Evolutionary conservation across 2,113 vertebrate genomes (phyloP).

Genomic region (Hystrix brachyura): DNA sequence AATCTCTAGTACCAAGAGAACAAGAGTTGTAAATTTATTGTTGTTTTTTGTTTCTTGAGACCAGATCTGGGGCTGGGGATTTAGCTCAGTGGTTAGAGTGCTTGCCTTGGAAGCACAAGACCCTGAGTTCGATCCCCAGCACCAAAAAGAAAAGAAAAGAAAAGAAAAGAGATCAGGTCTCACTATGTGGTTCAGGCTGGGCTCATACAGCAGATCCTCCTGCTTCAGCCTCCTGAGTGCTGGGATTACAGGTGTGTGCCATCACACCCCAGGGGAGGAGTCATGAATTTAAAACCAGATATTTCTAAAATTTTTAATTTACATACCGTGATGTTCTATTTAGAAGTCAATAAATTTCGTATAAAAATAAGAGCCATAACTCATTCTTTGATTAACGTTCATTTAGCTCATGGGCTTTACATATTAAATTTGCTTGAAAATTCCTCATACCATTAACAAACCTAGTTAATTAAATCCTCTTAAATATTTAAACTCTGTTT

Average conservation of each 20-base stretch:
- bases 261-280: not conserved
- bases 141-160: too few species aligned
- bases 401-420: conserved; percentile 59
- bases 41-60: not conserved
- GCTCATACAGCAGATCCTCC: not conserved
- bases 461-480: conserved; percentile 74
- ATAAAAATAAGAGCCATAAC: conserved; percentile 61
- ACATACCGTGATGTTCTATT: conserved; percentile 36
- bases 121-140: too few species aligned
- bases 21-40: not conserved
- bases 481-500: conserved; percentile 78
- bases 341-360: conserved; percentile 47
- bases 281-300: conserved; percentile 23
- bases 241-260: not conserved
- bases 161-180: too few species aligned
- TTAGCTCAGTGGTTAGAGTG: too few species aligned
- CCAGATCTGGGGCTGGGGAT: too few species aligned
- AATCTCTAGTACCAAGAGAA: not conserved
- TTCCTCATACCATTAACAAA: conserved; percentile 71
- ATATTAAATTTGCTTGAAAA: conserved; percentile 62
- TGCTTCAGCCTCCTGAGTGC: not conserved
- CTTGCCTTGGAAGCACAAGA: too few species aligned
- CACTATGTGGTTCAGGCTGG: too few species aligned
- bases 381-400: conserved; percentile 66
- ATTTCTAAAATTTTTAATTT: conserved; percentile 57